Evolutionary conservation across 2,888 invertebrate species (phyloP), one percentile per base, ranked within the genome.

Genomic region (Drosophila differens): DNA sequence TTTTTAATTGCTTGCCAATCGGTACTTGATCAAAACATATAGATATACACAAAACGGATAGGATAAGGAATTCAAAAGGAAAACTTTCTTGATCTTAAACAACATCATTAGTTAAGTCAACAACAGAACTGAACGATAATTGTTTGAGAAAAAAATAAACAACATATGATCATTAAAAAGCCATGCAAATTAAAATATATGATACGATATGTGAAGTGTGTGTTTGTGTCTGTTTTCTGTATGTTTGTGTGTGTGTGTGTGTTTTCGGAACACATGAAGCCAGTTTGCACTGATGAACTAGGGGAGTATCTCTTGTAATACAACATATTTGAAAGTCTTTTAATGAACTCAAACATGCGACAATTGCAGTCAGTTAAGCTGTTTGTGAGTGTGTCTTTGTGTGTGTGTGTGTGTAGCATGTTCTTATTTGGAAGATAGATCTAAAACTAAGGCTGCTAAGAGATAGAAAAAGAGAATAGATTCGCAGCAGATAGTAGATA

Each of bases 151-250:
- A 73, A 73, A 47, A 25, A 25, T 47, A 66, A 70, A 76, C 66
- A 76, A 81, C 32, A 83, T 75, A 82, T 79, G 70, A 80, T 74
- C 75, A 75, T 70, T 75, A 89, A 87, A 41, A 90, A 90, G 91
- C 91, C 91, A 90, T 90, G 90, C 89, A 76, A 77, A 81, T 74
- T 79, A 79, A 78, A 77, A 70, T 49, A 66, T 58, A 58, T 69
- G 69, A 58, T 52, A 81, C 75, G 75, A 73, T 37, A 47, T 25
- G n/a, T 19, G 10, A 30, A 52, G 47, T 63, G 25, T 60, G 35
- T 61, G 32, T 63, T 4, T 54, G 65, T 53, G 22, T 69, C 19
- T 39, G 49, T 51, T 60, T 39, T 59, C 41, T 51, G 39, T 52
- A 6, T 47, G n/a, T n/a, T n/a, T n/a, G 39, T 59, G 16, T 54